Evolutionary conservation across 2,797 vertebrate genomes (phyloP).

Genomic region (Antennarius maculatus): DNA sequence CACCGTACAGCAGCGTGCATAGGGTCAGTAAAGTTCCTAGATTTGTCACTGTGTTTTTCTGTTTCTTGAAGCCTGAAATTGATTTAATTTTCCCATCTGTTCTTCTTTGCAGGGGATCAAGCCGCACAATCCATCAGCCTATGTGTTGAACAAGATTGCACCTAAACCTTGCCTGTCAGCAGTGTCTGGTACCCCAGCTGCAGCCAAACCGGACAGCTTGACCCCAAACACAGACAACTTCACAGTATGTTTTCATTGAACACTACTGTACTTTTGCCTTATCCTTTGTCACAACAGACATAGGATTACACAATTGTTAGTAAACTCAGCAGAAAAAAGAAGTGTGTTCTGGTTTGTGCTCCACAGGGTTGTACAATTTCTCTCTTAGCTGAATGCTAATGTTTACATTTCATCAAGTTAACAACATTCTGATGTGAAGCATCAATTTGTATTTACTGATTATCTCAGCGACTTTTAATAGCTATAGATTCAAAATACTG

Average conservation of each 20-base stretch:
- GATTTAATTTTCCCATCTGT: accelerated
- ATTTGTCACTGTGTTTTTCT: not conserved
- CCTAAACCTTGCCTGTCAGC: constrained; percentile 86
- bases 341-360: not conserved
- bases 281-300: too few relatives aligned
- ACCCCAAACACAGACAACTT: constrained; percentile 80
- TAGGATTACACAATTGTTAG: not conserved
- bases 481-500: too few relatives aligned
- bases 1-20: constrained; percentile 72
- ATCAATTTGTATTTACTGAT: not conserved
- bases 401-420: not conserved
- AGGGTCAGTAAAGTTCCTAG: constrained; percentile 64
- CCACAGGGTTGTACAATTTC: not conserved
- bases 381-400: not conserved
- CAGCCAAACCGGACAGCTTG: constrained; percentile 79
- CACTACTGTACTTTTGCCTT: too few relatives aligned
- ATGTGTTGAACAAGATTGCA: constrained; percentile 91
- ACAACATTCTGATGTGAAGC: not conserved
- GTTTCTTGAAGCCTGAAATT: not conserved
- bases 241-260: constrained; percentile 49
- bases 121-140: constrained; percentile 88
- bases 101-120: constrained; percentile 83
- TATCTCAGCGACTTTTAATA: too few relatives aligned
- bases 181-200: constrained; percentile 58
- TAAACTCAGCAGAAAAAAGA: not conserved